Evolutionary conservation across 2,113 vertebrate species (phyloP).

Genomic region (Scatophagus argus): DNA sequence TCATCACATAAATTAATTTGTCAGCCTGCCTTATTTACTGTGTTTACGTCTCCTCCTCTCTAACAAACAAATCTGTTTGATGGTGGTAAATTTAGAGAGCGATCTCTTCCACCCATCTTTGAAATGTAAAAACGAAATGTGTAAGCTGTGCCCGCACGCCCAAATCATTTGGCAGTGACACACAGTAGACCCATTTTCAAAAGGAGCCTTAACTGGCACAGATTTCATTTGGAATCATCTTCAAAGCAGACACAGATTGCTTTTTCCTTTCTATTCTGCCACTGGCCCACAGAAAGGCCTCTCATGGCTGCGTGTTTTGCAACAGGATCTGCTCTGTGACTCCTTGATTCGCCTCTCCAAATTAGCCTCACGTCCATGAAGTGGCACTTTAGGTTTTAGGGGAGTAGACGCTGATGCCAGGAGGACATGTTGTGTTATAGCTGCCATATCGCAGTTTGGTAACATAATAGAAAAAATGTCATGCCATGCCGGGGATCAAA

Average conservation of each 20-base stretch:
- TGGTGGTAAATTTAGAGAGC: slow-evolving; percentile 1
- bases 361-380: slow-evolving; percentile 73
- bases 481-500: slow-evolving; percentile 56
- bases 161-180: slow-evolving; percentile 65
- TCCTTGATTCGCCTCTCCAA: slow-evolving; percentile 53
- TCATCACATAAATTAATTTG: slow-evolving; percentile 40
- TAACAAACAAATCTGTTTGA: slow-evolving; percentile 39
- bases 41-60: slow-evolving; percentile 15
- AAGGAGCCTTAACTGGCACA: slow-evolving; percentile 68
- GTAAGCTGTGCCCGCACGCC: slow-evolving; percentile 42
- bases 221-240: slow-evolving; percentile 71
- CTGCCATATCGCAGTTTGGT: slow-evolving; percentile 68
- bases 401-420: slow-evolving; percentile 39
- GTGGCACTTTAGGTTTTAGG: slow-evolving; percentile 64
- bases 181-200: slow-evolving; percentile 53
- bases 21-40: slow-evolving; percentile 21
- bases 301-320: slow-evolving; percentile 50
- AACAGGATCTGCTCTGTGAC: slow-evolving; percentile 58
- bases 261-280: slow-evolving; percentile 26
- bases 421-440: slow-evolving; percentile 54
- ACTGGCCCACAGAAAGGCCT: slow-evolving; percentile 48
- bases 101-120: slow-evolving; percentile 31
- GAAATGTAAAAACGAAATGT: slow-evolving; percentile 53
- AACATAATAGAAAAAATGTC: slow-evolving; percentile 64
- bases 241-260: slow-evolving; percentile 63